phyloP scores from a whole-genome alignment of 2,888 invertebrate species.

The Drosophila rellima region DNA sequence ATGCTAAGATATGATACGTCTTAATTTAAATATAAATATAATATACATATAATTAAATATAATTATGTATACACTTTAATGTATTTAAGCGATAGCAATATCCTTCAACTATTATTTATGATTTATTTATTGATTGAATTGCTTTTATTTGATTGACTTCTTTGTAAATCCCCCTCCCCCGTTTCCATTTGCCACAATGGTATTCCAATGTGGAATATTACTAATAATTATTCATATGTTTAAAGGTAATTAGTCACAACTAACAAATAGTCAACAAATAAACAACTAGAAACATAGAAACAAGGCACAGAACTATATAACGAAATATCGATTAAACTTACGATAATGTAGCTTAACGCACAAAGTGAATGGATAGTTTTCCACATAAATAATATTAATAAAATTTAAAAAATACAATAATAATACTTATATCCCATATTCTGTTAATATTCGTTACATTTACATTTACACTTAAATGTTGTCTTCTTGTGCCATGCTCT shows the following conservation, averaged over 20 bases:
- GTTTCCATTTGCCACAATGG: neutral
- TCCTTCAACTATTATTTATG: constrained; percentile 45
- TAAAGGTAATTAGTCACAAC: constrained; percentile 47
- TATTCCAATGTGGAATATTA: neutral
- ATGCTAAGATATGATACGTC: constrained; percentile 44
- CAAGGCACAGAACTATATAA: constrained; percentile 54
- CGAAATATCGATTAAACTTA: constrained; percentile 28
- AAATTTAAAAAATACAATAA: neutral
- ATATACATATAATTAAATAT: constrained; percentile 28
- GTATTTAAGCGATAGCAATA: constrained; percentile 30
- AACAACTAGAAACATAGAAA: constrained; percentile 42
- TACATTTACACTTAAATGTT: constrained; percentile 20
- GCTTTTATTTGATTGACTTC: constrained; percentile 19
- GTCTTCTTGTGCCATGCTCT: constrained; percentile 57
- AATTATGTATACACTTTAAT: constrained; percentile 40
- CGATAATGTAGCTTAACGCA: constrained; percentile 51
- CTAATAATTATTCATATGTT: constrained; percentile 19
- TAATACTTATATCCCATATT: constrained; percentile 7
- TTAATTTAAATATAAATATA: constrained; percentile 35
- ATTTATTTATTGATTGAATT: constrained; percentile 44
- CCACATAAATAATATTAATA: constrained; percentile 13
- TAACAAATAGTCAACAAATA: constrained; percentile 47
- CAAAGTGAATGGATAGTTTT: constrained; percentile 36
- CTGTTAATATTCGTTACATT: constrained; percentile 26
- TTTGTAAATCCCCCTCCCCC: neutral